Evolutionary conservation across 1,140 invertebrate genomes (phyloP).

Genomic region (Drosophila willistoni): DNA sequence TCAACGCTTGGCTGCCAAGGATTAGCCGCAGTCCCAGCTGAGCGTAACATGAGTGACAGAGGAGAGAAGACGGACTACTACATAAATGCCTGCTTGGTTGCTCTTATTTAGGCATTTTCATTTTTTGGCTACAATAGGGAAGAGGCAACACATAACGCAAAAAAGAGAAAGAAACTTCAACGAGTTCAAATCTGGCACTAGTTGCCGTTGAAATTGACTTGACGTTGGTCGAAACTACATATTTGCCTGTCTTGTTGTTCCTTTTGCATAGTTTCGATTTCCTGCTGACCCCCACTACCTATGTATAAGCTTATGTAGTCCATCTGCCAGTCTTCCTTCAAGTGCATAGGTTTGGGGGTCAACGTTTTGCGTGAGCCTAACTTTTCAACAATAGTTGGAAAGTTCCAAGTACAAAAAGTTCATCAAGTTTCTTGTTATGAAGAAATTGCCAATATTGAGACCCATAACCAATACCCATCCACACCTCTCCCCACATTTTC

Average conservation of each 20-base stretch:
- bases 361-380: constrained; percentile 15
- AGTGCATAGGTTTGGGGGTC: neutral
- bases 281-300: neutral
- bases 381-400: constrained; percentile 37
- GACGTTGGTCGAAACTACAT: neutral
- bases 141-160: neutral
- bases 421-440: constrained; percentile 16
- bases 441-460: constrained; percentile 8
- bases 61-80: neutral
- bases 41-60: constrained; percentile 27
- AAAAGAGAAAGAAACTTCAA: neutral
- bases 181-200: neutral
- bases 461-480: neutral
- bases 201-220: constrained; percentile 17
- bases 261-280: constrained; percentile 35
- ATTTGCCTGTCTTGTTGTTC: neutral
- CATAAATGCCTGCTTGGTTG: neutral
- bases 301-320: neutral
- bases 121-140: constrained; percentile 1
- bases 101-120: constrained; percentile 17
- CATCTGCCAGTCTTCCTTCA: constrained; percentile 17
- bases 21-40: constrained; percentile 43
- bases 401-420: constrained; percentile 35
- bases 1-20: constrained; percentile 41
- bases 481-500: neutral